phyloP scores from a whole-genome alignment of 2,113 vertebrate genomes.

The Atlantisia rogersi region DNA sequence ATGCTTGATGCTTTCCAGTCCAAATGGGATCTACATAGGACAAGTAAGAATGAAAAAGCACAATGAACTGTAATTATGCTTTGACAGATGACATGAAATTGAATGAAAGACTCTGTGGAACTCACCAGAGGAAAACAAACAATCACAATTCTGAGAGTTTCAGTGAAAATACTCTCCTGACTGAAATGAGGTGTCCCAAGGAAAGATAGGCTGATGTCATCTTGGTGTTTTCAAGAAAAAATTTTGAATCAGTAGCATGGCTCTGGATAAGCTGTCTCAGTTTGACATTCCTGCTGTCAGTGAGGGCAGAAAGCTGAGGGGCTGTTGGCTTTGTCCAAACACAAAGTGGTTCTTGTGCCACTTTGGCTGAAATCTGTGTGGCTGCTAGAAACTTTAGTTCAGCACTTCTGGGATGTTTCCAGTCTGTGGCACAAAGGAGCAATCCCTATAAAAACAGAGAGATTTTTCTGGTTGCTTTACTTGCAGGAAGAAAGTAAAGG shows the following conservation, averaged over 20 bases:
- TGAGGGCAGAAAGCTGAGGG: not conserved
- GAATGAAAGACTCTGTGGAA: not conserved
- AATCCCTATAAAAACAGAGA: not conserved
- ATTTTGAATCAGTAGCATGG: fast-evolving
- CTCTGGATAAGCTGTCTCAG: not conserved
- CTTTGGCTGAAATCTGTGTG: not conserved
- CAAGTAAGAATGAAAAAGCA: not conserved
- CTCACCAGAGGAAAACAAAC: not conserved
- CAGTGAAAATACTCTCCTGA: not conserved
- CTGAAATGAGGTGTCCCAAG: not conserved
- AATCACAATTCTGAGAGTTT: not conserved
- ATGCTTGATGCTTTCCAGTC: not conserved
- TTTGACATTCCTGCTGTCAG: not conserved
- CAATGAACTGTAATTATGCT: not conserved
- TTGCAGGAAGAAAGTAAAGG: not conserved
- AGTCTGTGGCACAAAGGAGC: not conserved
- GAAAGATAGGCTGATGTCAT: not conserved
- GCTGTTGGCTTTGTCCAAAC: not conserved
- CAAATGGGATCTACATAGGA: not conserved
- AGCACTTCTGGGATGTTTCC: fast-evolving
- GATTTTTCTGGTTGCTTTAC: not conserved
- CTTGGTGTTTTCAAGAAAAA: not conserved
- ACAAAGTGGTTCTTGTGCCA: not conserved
- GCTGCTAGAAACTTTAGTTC: not conserved
- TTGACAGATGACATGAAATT: not conserved